Evolutionary conservation across 2,113 vertebrate species (phyloP), one percentile per base, ranked within the genome.

Genomic region (Corydoras sp.): DNA sequence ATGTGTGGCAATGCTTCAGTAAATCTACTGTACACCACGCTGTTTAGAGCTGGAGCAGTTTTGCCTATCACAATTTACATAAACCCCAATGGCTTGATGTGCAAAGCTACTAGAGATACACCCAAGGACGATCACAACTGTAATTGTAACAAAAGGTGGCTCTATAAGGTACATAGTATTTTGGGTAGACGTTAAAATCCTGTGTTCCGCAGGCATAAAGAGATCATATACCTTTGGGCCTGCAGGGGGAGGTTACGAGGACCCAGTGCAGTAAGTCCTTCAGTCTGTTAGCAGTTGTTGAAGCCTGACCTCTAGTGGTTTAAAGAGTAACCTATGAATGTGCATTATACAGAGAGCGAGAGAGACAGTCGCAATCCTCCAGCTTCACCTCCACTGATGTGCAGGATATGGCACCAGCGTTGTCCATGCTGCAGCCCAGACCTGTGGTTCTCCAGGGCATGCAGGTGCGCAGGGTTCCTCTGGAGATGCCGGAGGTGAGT

Each of bases 381-480:
- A 95, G 93, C 81, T 95, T 95, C 84, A 94, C 92, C 58, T 95
- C 93, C 3, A 88, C 91, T 0, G 93, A 95, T 11, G 92, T 92
- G 53, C 92, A 91, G 2, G 93, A 95, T 70, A 92, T 89, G 4
- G 81, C 90, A 31, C 91, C 85, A 0, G 85, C 89, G 51, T 80
- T 93, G 76, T 89, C 89, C 64, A 84, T 94, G 73, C 85, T 94
- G 43, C 93, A 93, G 79, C 92, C 92, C 0, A 85, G 93, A 68
- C 92, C 92, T 0, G 92, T 93, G 81, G 92, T 91, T 9, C 82
- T 95, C 32, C 93, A 95, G 87, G 93, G 93, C 7, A 95, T 95
- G 93, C 93, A 93, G 84, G 93, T 94, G 77, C 92, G 93, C 83
- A 85, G 92, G 56, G 90, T 94, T 50, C 93, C 93, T 6, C 79